These are phyloP conservation scores for Timema cristinae DNA, from an alignment of 2,888 invertebrate species.

Conservation along the genomic window DNA sequence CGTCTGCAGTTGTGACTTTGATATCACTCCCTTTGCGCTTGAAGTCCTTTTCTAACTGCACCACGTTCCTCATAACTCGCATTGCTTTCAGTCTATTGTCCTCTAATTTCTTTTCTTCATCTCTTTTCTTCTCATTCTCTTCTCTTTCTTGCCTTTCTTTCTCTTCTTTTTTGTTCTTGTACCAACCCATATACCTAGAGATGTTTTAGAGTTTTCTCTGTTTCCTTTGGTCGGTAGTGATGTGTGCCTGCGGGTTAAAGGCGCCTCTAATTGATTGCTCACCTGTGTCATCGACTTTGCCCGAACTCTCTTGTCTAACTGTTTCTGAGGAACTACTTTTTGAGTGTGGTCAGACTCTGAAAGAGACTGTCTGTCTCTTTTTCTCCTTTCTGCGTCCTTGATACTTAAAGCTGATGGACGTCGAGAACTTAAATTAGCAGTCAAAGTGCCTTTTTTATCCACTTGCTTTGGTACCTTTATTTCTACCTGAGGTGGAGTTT, in stretches of 20 bases:
- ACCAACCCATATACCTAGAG: slow-evolving; percentile 76
- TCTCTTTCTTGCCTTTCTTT: slow-evolving; percentile 45
- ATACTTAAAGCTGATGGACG: too few species aligned
- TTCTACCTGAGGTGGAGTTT: too few species aligned
- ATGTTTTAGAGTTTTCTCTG: too few species aligned
- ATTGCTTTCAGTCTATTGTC: too few species aligned
- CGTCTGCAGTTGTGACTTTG: neutral
- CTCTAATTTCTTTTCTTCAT: slow-evolving; percentile 27
- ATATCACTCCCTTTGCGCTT: too few species aligned
- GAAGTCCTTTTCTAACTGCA: too few species aligned
- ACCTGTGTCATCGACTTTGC: slow-evolving; percentile 16
- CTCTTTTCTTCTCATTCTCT: slow-evolving; percentile 42
- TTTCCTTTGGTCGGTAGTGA: slow-evolving; percentile 39
- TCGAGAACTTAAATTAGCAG: too few species aligned
- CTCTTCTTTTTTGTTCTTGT: slow-evolving; percentile 57
- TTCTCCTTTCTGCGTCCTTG: too few species aligned
- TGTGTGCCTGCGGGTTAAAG: slow-evolving; percentile 33
- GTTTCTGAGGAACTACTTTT: neutral
- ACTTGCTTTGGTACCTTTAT: too few species aligned
- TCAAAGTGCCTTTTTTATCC: too few species aligned
- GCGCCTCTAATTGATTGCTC: slow-evolving; percentile 10
- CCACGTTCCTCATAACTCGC: too few species aligned
- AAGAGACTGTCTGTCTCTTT: neutral
- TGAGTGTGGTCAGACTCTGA: slow-evolving; percentile 14
- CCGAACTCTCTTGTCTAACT: neutral